Evolutionary conservation across 2,888 invertebrate species (phyloP).

Genomic region (Coremacera marginata): DNA sequence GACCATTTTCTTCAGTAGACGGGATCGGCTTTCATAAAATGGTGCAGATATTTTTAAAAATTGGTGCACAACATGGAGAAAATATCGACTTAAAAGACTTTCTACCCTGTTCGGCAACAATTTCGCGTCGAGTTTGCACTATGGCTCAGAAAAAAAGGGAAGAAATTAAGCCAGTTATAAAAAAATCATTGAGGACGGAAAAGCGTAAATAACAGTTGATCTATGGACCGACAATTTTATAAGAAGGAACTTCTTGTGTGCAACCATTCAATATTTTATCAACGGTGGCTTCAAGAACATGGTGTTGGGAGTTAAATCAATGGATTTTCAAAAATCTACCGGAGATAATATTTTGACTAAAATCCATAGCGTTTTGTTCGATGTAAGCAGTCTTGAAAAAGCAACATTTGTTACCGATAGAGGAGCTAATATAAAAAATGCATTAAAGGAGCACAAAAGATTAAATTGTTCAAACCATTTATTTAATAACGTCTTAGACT

Average conservation of each 20-base stretch:
- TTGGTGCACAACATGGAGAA: neutral
- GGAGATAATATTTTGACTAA: neutral
- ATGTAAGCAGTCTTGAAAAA: neutral
- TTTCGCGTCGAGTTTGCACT: too few relatives aligned
- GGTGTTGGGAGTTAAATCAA: too few relatives aligned
- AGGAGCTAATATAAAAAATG: neutral
- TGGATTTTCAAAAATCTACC: too few relatives aligned
- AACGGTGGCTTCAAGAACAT: too few relatives aligned
- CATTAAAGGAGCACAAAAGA: neutral
- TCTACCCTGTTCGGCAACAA: neutral
- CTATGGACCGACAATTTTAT: too few relatives aligned
- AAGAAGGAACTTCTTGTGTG: too few relatives aligned
- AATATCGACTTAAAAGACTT: neutral
- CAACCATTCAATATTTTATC: too few relatives aligned
- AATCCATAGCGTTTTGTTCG: neutral
- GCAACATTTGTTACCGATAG: neutral
- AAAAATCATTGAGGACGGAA: neutral
- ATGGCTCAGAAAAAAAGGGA: neutral
- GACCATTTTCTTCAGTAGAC: neutral
- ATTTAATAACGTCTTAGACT: neutral
- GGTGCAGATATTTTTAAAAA: neutral
- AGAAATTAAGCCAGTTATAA: neutral
- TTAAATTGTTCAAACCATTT: neutral
- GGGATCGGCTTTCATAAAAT: neutral
- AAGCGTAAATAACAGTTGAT: neutral